Percentiles rank a stretch among this genome's conserved stretches.
Evolutionary conservation across 2,113 vertebrate species (phyloP).

Genomic region (Podilymbus podiceps): DNA sequence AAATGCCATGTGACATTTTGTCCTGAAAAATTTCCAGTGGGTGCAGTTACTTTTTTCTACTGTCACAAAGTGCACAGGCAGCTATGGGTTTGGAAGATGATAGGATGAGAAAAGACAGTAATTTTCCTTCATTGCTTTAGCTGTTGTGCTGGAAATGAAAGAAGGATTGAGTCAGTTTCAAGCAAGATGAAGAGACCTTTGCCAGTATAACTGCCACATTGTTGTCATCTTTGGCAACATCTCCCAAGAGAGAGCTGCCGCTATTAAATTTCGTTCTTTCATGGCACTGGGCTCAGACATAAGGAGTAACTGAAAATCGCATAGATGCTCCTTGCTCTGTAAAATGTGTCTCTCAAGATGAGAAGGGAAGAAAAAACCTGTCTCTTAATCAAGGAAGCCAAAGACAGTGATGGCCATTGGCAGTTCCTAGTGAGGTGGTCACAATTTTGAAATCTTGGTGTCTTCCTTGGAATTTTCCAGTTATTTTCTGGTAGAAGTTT

Average conservation of each 20-base stretch:
- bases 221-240: background rate
- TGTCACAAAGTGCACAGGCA: background rate
- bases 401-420: background rate
- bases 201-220: background rate
- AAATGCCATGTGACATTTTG: background rate
- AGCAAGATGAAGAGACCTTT: background rate
- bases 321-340: background rate
- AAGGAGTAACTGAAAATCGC: background rate
- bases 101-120: background rate
- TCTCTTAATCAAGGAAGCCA: background rate
- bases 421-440: background rate
- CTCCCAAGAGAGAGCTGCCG: background rate
- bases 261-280: background rate
- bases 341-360: background rate
- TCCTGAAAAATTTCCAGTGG: background rate
- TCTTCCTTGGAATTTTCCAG: background rate
- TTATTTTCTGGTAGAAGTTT: background rate
- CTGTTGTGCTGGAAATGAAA: constrained; percentile 1
- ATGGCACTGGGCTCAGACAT: background rate
- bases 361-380: background rate
- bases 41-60: background rate
- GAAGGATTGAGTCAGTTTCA: background rate
- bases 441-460: background rate
- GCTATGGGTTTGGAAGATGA: background rate
- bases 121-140: background rate